These are phyloP conservation scores for Poecile atricapillus DNA, from an alignment of 2,113 vertebrate species.

Conservation along the genomic window DNA sequence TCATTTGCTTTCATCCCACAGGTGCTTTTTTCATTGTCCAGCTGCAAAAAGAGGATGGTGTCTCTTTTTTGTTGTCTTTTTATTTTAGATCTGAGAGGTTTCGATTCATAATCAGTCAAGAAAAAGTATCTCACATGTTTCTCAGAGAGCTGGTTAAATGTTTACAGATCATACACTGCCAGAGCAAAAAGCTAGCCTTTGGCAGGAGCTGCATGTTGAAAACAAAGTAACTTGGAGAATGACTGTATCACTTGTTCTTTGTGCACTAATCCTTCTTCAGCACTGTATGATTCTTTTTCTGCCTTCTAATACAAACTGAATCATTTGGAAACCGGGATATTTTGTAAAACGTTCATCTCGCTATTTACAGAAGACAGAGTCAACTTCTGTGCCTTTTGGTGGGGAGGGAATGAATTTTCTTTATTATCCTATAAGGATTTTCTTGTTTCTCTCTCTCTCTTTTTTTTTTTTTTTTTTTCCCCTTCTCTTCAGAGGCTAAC, in stretches of 20 bases:
- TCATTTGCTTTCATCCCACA: constrained; percentile 35
- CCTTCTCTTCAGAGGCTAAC: not conserved
- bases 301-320: not conserved
- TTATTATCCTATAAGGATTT: not conserved
- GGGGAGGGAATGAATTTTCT: not conserved
- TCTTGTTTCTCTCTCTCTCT: no score
- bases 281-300: not conserved
- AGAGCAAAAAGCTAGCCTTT: constrained; percentile 46
- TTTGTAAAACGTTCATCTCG: not conserved
- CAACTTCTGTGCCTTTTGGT: not conserved
- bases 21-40: constrained; percentile 36
- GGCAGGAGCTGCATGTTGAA: constrained; percentile 28
- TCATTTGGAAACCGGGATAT: not conserved
- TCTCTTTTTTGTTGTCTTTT: not conserved
- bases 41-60: not conserved
- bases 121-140: constrained; percentile 14
- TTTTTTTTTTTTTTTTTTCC: no score
- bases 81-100: not conserved
- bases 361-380: constrained; percentile 3
- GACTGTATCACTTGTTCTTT: constrained; percentile 16
- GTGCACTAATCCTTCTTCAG: not conserved
- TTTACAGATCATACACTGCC: constrained; percentile 12
- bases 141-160: constrained; percentile 34
- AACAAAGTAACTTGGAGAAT: constrained; percentile 30
- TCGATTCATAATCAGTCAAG: not conserved